Conservation (phyloP, 2,797 vertebrate genomes). For the Pogonophryne albipinna region DNA sequence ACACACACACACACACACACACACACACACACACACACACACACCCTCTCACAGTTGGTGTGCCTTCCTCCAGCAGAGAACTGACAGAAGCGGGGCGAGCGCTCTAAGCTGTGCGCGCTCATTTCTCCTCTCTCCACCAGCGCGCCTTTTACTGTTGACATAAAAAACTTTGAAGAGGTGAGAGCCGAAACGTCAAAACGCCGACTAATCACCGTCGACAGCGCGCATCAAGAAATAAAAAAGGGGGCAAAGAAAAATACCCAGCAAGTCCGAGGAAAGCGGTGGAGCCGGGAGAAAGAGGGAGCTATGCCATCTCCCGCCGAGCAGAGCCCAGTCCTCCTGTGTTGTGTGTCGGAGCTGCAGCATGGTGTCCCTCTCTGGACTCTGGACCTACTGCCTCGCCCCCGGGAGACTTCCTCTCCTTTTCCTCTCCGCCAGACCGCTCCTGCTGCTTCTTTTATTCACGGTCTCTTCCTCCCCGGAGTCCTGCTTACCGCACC, state of each 20-base stretch:
- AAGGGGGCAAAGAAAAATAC: constrained; percentile 38
- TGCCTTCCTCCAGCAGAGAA: constrained; percentile 72
- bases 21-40: constrained; percentile 23
- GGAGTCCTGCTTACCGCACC: constrained; percentile 84
- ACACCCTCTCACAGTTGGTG: constrained; percentile 69
- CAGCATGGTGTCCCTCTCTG: constrained; percentile 83
- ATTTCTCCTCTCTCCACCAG: constrained; percentile 48
- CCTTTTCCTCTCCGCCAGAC: constrained; percentile 57
- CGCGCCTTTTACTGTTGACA: constrained; percentile 65
- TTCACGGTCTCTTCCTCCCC: constrained; percentile 71
- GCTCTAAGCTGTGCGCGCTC: constrained; percentile 74
- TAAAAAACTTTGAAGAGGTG: constrained; percentile 72
- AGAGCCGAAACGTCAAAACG: constrained; percentile 48
- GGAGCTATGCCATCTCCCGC: constrained; percentile 83
- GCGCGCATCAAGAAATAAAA: constrained; percentile 26
- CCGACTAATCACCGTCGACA: constrained; percentile 54
- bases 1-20: constrained; percentile 20
- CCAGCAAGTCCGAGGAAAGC: constrained; percentile 75
- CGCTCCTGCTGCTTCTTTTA: constrained; percentile 71
- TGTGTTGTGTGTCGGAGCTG: constrained; percentile 78
- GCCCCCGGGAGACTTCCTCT: constrained; percentile 75
- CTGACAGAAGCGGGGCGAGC: constrained; percentile 80
- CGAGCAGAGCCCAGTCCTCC: constrained; percentile 80
- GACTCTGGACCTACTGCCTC: constrained; percentile 80
- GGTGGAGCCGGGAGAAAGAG: constrained; percentile 74